phyloP scores from a whole-genome alignment of 2,888 invertebrate genomes.

The Liodrosophila aerea region DNA sequence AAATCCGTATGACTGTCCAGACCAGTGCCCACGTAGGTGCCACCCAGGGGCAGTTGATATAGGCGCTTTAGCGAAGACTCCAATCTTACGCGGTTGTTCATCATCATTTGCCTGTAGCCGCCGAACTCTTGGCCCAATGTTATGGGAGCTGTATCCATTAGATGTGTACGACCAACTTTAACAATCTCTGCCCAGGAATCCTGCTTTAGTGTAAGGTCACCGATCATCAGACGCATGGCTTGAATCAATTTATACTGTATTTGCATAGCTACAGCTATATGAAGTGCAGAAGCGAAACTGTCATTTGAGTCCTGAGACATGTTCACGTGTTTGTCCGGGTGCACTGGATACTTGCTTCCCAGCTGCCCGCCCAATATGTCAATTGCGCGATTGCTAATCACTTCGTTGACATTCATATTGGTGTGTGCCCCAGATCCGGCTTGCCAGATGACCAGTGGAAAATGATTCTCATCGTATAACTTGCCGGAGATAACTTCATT shows the following conservation, averaged over 20 bases:
- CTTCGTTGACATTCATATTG: constrained; percentile 99
- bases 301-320: constrained; percentile 98
- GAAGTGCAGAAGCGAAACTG: constrained; percentile 98
- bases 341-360: constrained; percentile 96
- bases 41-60: constrained; percentile 95
- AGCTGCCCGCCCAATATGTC: constrained; percentile 92
- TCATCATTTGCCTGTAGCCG: constrained; percentile 92
- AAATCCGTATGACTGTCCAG: constrained; percentile 95
- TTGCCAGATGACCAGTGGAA: constrained; percentile 99
- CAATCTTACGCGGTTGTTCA: constrained; percentile 91
- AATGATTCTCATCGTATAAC: constrained; percentile 91
- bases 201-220: constrained; percentile 89
- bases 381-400: constrained; percentile 92
- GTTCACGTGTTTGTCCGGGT: constrained; percentile 99
- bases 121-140: constrained; percentile 98
- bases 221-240: constrained; percentile 87
- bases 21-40: constrained; percentile 98
- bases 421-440: constrained; percentile 98
- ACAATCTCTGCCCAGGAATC: constrained; percentile 93
- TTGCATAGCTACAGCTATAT: constrained; percentile 95
- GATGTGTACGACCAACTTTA: constrained; percentile 94
- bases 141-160: constrained; percentile 96
- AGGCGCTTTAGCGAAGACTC: constrained; percentile 90
- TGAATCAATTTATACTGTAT: constrained; percentile 91
- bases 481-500: constrained; percentile 96